These are phyloP conservation scores for Heliornis fulica DNA, from an alignment of 2,113 vertebrate species.

Conservation along the genomic window DNA sequence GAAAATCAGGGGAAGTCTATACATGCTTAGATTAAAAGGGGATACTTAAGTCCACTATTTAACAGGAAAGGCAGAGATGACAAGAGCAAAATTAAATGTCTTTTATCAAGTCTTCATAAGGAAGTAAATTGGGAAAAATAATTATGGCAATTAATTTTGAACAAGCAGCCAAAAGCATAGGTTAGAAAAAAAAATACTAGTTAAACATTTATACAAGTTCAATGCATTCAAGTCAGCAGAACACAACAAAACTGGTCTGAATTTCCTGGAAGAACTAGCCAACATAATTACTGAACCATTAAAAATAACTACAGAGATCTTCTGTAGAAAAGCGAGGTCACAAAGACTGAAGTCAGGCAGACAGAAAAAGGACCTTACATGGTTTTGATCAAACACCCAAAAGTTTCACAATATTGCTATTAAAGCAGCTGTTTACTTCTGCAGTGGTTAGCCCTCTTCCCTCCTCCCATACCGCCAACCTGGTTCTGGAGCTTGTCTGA, in stretches of 20 bases:
- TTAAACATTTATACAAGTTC: slow-evolving; percentile 28
- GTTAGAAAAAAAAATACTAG: neutral
- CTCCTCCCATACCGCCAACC: neutral
- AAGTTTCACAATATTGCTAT: slow-evolving; percentile 6
- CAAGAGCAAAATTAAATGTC: neutral
- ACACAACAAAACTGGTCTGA: neutral
- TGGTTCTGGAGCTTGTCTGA: neutral
- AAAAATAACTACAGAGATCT: neutral
- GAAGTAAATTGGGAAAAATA: neutral
- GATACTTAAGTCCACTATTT: neutral
- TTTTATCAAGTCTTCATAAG: neutral
- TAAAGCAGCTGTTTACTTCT: neutral
- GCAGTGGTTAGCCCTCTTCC: neutral
- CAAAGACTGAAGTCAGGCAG: neutral
- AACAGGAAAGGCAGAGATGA: neutral
- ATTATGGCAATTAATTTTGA: neutral
- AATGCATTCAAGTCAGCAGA: neutral
- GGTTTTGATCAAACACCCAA: neutral
- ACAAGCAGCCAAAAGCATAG: neutral
- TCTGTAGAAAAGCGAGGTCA: neutral
- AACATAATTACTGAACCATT: neutral
- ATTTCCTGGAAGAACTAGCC: neutral
- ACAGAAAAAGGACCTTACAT: neutral
- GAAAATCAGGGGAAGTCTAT: neutral
- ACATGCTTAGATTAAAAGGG: neutral